Percentiles rank a stretch among this genome's conserved stretches.
Conservation (phyloP, 2,888 invertebrate genomes). For the Cybosia mesomella region DNA sequence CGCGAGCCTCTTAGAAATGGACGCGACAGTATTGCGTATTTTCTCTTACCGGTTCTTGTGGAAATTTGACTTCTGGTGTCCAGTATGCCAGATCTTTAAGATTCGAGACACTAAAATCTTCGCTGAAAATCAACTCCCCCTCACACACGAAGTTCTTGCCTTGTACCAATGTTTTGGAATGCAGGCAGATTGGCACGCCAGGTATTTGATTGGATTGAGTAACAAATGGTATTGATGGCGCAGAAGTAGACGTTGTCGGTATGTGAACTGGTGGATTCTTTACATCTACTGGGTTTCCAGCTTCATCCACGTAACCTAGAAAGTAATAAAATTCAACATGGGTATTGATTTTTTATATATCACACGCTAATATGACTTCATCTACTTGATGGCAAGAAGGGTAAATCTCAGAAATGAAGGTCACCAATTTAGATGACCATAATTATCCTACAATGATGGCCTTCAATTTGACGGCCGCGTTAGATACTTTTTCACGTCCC, state of each 20-base stretch:
- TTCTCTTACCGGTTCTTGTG: conserved; percentile 87
- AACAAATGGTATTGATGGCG: background rate
- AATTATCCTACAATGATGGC: too few species aligned
- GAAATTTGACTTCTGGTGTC: conserved; percentile 85
- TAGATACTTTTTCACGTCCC: too few species aligned
- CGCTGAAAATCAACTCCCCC: conserved; percentile 88
- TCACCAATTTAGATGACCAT: too few species aligned
- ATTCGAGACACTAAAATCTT: conserved; percentile 81
- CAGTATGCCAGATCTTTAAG: conserved; percentile 74
- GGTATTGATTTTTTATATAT: background rate
- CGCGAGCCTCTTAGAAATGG: too few species aligned
- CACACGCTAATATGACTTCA: too few species aligned
- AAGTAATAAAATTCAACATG: background rate
- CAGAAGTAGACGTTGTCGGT: background rate
- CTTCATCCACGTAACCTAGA: conserved; percentile 74
- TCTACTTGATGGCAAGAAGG: too few species aligned
- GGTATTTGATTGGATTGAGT: conserved; percentile 32
- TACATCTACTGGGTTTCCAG: conserved; percentile 62
- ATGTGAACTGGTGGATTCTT: conserved; percentile 9
- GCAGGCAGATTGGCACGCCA: conserved; percentile 47
- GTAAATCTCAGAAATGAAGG: too few species aligned
- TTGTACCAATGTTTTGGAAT: conserved; percentile 65
- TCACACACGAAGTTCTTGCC: conserved; percentile 73
- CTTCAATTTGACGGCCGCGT: too few species aligned
- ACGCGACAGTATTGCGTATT: too few species aligned